These are phyloP conservation scores for Oeneis ivallda DNA, from an alignment of 2,888 invertebrate species.

Conservation along the genomic window DNA sequence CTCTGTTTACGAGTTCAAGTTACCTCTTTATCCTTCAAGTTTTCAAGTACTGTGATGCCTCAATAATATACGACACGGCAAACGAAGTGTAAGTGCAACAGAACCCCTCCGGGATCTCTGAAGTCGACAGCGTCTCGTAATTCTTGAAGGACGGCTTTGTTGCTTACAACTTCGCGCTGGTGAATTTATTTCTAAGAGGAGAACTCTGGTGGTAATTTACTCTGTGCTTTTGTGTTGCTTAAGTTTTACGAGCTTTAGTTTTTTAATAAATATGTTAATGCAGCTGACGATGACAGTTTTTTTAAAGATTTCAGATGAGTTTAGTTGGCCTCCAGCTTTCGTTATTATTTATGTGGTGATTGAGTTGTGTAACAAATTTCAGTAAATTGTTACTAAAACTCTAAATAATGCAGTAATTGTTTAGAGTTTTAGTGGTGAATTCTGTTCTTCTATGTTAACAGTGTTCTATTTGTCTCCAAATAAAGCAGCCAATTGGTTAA, in stretches of 20 bases:
- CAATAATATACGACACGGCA: constrained; percentile 4
- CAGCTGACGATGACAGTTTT: neutral
- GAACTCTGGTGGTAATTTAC: constrained; percentile 30
- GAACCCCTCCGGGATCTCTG: neutral
- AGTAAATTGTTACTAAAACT: too few relatives aligned
- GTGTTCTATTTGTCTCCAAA: too few relatives aligned
- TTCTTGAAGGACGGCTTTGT: constrained; percentile 43
- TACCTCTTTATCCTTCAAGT: neutral
- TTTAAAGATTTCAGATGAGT: too few relatives aligned
- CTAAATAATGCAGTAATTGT: too few relatives aligned
- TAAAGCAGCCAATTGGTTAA: too few relatives aligned
- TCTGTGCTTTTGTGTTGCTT: constrained; percentile 13
- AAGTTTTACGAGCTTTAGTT: constrained; percentile 1
- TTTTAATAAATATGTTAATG: neutral
- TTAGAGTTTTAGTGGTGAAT: too few relatives aligned
- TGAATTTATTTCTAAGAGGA: constrained; percentile 27
- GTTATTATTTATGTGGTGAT: too few relatives aligned
- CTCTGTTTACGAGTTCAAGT: constrained; percentile 11
- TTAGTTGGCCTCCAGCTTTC: too few relatives aligned
- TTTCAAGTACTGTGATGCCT: constrained; percentile 1
- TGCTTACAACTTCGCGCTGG: constrained; percentile 39
- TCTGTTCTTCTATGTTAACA: too few relatives aligned
- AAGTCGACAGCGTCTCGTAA: constrained; percentile 1
- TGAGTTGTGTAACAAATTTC: too few relatives aligned
- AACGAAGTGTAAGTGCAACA: constrained; percentile 14